Evolutionary conservation across 2,113 vertebrate species (phyloP).

Genomic region (Origma solitaria): DNA sequence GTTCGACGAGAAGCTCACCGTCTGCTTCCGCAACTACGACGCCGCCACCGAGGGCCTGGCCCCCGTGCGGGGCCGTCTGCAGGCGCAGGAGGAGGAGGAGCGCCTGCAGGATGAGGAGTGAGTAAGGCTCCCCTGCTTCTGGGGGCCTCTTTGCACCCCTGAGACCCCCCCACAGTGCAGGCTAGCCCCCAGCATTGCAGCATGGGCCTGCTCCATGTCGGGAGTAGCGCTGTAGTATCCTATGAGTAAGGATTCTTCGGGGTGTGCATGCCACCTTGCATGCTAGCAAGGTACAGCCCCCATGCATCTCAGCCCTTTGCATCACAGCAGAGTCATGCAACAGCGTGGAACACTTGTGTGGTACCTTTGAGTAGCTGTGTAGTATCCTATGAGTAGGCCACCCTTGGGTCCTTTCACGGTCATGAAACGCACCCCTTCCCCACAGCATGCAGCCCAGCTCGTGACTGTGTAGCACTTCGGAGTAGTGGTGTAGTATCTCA

Average conservation of each 20-base stretch:
- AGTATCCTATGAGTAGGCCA: background rate
- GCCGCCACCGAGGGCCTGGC: slow-evolving; percentile 49
- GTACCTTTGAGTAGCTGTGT: background rate
- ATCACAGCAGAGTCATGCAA: accelerated
- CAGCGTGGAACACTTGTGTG: accelerated
- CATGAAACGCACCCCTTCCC: accelerated
- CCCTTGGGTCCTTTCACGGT: background rate
- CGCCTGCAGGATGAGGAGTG: slow-evolving; percentile 59
- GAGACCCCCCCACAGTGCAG: accelerated
- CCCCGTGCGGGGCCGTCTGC: background rate
- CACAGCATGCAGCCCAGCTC: accelerated
- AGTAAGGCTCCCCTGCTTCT: background rate
- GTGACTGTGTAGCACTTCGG: accelerated
- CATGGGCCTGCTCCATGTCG: accelerated
- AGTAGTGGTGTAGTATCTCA: background rate
- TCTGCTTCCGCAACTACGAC: slow-evolving; percentile 63
- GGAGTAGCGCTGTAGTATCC: background rate
- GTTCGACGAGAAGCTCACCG: slow-evolving; percentile 53
- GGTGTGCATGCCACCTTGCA: accelerated
- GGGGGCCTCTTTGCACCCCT: background rate
- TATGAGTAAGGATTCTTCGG: background rate
- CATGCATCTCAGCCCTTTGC: accelerated
- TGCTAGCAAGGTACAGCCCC: accelerated
- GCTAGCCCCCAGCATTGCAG: accelerated
- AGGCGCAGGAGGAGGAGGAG: slow-evolving; percentile 54